Evolutionary conservation across 2,113 vertebrate genomes (phyloP).

Genomic region (Stictonetta naevosa): DNA sequence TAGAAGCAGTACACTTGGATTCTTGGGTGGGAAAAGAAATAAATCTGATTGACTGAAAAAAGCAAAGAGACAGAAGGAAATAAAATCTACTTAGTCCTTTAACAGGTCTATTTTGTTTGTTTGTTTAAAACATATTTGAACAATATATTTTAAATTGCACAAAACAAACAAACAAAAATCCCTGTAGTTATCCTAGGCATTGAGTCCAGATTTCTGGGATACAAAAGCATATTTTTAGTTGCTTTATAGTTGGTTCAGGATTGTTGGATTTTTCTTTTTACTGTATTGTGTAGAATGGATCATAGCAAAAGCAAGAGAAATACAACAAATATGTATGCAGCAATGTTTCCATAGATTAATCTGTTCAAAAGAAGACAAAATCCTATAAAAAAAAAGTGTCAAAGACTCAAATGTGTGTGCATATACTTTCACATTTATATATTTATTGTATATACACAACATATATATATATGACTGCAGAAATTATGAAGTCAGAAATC

Average conservation of each 20-base stretch:
- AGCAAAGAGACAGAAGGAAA: not conserved
- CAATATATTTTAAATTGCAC: not conserved
- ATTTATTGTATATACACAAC: not conserved
- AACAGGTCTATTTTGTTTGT: not conserved
- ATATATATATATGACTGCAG: not conserved
- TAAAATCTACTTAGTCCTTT: not conserved
- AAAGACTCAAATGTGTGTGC: not conserved
- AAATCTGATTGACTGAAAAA: not conserved
- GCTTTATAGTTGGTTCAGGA: not conserved
- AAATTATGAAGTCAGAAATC: not conserved
- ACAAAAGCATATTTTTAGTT: not conserved
- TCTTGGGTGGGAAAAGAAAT: not conserved
- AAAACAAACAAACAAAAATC: not conserved
- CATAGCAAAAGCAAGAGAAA: not conserved
- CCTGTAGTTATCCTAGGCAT: not conserved
- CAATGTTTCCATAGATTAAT: not conserved
- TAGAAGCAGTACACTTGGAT: not conserved
- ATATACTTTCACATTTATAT: not conserved
- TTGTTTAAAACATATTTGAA: not conserved
- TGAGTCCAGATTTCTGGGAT: not conserved
- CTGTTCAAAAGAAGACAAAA: not conserved
- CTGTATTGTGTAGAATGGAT: not conserved
- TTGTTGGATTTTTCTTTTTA: not conserved
- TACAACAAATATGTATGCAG: not conserved
- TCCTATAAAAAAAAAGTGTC: not conserved